Evolutionary conservation across 2,888 invertebrate genomes (phyloP).

Genomic region (Scotopteryx bipunctaria): DNA sequence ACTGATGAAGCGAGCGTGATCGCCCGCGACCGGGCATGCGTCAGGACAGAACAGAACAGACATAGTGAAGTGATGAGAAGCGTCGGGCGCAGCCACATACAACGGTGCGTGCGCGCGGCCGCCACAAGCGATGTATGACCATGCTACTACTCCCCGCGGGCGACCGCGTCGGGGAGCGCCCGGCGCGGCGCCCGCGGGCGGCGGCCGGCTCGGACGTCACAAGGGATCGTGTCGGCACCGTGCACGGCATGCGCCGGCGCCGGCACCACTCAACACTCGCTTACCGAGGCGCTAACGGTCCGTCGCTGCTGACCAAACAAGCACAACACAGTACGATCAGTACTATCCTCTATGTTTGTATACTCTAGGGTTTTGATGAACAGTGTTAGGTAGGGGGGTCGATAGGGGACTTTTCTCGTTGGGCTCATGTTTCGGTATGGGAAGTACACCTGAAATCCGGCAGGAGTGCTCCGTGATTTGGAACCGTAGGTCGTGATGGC

Average conservation of each 20-base stretch:
- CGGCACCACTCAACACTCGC: constrained; percentile 69
- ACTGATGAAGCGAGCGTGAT: constrained; percentile 83
- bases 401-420: constrained; percentile 49
- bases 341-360: constrained; percentile 74
- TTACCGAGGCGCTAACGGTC: constrained; percentile 82
- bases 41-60: constrained; percentile 82
- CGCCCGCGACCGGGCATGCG: constrained; percentile 81
- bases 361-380: constrained; percentile 49
- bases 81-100: constrained; percentile 83
- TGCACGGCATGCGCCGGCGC: constrained; percentile 69
- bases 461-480: constrained; percentile 43
- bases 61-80: constrained; percentile 83
- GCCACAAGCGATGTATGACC: constrained; percentile 82
- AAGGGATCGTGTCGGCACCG: constrained; percentile 70
- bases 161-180: constrained; percentile 44
- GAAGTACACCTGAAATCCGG: constrained; percentile 44
- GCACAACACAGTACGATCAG: constrained; percentile 81
- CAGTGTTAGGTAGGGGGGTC: constrained; percentile 51
- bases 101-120: constrained; percentile 82
- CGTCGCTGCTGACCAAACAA: constrained; percentile 83
- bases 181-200: constrained; percentile 59
- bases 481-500: constrained; percentile 38
- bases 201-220: constrained; percentile 78
- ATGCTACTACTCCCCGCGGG: constrained; percentile 72
- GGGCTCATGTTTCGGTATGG: constrained; percentile 47